phyloP scores from a whole-genome alignment of 2,797 vertebrate species.

The Toxotes lorentzi region DNA sequence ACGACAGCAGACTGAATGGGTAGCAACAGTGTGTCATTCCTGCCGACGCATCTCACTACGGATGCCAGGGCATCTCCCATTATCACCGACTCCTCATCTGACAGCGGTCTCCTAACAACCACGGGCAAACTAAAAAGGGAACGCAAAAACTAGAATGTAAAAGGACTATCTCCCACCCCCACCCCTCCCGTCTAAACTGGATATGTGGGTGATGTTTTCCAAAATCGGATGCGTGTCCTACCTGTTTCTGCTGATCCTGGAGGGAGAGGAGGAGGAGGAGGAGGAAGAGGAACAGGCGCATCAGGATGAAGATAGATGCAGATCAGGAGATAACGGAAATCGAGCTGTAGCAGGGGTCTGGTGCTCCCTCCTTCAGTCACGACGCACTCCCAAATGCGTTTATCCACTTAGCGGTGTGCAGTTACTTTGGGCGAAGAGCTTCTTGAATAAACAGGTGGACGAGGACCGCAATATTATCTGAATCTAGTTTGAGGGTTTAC shows the following conservation, averaged over 20 bases:
- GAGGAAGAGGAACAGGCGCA: conserved; percentile 50
- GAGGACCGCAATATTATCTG: background rate
- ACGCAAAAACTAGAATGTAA: background rate
- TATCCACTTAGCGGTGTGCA: conserved; percentile 8
- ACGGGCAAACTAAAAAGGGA: conserved; percentile 8
- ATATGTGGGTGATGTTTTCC: conserved; percentile 12
- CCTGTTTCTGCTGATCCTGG: conserved; percentile 65
- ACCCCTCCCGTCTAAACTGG: background rate
- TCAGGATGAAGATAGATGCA: conserved; percentile 57
- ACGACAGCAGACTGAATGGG: conserved; percentile 40
- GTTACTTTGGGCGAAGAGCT: conserved; percentile 35
- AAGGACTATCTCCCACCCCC: conserved; percentile 1
- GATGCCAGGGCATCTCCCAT: conserved; percentile 61
- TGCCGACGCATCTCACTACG: conserved; percentile 52
- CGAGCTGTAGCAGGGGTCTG: conserved; percentile 22
- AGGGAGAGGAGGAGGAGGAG: conserved; percentile 48
- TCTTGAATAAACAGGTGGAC: background rate
- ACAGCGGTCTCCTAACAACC: conserved; percentile 35
- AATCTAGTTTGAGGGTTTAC: background rate
- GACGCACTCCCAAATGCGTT: conserved; percentile 40
- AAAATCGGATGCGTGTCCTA: conserved; percentile 59
- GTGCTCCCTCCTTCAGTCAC: conserved; percentile 48
- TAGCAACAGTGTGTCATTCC: conserved; percentile 69
- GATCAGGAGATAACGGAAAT: conserved; percentile 32
- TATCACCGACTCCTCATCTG: conserved; percentile 23